phyloP scores from a whole-genome alignment of 2,113 vertebrate species.

The Notothenia rossii region DNA sequence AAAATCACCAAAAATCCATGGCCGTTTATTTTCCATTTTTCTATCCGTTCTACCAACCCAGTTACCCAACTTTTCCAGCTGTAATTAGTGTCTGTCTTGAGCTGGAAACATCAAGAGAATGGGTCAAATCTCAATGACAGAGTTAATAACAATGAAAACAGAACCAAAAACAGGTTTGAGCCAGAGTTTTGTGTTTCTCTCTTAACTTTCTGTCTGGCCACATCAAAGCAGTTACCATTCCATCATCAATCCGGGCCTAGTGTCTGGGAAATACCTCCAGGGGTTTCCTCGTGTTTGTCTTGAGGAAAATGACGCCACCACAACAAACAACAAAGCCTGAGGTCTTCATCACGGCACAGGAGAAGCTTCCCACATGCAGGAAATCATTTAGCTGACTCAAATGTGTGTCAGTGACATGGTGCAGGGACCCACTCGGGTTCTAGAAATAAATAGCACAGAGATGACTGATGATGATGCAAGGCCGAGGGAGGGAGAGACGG shows the following conservation, averaged over 20 bases:
- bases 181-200: conserved; percentile 36
- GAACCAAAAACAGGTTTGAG: conserved; percentile 33
- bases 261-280: conserved; percentile 66
- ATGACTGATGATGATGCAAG: conserved; percentile 29
- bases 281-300: conserved; percentile 56
- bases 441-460: conserved; percentile 9
- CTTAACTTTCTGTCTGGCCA: conserved; percentile 8
- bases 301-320: conserved; percentile 59
- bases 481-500: neutral
- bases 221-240: conserved; percentile 42
- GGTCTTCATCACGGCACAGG: conserved; percentile 7
- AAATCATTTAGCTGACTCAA: conserved; percentile 66
- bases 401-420: conserved; percentile 52
- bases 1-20: conserved; percentile 24
- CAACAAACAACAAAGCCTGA: conserved; percentile 67
- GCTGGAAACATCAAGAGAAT: conserved; percentile 23
- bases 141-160: conserved; percentile 52
- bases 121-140: conserved; percentile 38
- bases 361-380: conserved; percentile 38
- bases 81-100: conserved; percentile 18
- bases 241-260: conserved; percentile 34
- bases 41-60: conserved; percentile 5
- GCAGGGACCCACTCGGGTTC: conserved; percentile 44
- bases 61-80: conserved; percentile 27
- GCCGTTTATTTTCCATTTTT: neutral